Evolutionary conservation across 2,888 invertebrate species (phyloP).

Genomic region (Lobophora halterata): DNA sequence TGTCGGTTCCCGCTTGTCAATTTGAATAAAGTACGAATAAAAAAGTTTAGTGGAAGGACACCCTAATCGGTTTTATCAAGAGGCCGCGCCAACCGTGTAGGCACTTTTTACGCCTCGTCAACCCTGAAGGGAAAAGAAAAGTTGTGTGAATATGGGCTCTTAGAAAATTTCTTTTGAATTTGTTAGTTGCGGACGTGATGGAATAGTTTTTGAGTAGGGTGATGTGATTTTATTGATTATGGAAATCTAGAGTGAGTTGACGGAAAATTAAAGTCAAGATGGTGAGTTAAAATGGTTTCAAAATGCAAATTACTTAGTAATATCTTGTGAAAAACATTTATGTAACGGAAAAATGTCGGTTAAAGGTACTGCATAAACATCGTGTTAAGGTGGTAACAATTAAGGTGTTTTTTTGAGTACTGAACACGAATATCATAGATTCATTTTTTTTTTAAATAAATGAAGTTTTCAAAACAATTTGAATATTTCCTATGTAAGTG

Average conservation of each 20-base stretch:
- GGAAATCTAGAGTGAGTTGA: neutral
- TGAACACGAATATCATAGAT: too few relatives aligned
- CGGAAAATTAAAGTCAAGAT: neutral
- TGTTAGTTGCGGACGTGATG: conserved; percentile 7
- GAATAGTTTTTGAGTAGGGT: neutral
- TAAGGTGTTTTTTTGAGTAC: too few relatives aligned
- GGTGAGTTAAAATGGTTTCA: too few relatives aligned
- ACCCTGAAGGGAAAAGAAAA: conserved; percentile 42
- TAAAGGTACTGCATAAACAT: too few relatives aligned
- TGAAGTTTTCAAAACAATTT: too few relatives aligned
- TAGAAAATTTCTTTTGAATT: conserved; percentile 10
- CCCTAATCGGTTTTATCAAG: conserved; percentile 60
- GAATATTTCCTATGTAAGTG: too few relatives aligned
- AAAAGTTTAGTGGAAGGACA: conserved; percentile 58
- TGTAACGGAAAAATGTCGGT: too few relatives aligned
- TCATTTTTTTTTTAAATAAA: too few relatives aligned
- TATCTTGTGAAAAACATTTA: too few relatives aligned
- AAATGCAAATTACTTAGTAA: too few relatives aligned
- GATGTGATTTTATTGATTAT: neutral
- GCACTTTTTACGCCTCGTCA: conserved; percentile 51
- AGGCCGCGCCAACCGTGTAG: conserved; percentile 46
- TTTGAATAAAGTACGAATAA: conserved; percentile 67
- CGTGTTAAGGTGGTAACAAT: too few relatives aligned
- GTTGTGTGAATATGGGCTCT: conserved; percentile 27
- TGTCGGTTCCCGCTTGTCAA: conserved; percentile 54